Evolutionary conservation across 2,113 vertebrate genomes (phyloP), one percentile per base, ranked within the genome.

Genomic region (Clarias macrocephalus): DNA sequence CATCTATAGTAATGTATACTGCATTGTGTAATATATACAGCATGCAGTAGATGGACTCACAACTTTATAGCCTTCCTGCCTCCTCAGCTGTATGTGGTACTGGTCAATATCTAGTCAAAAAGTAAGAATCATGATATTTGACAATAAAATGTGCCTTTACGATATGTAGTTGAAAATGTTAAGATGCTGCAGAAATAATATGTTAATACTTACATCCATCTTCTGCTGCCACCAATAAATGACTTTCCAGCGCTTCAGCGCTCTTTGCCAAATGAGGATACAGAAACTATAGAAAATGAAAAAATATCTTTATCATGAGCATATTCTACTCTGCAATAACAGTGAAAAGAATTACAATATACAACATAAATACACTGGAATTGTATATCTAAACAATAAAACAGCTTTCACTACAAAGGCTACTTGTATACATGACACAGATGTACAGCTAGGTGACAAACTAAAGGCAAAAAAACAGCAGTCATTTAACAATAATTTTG

Each of bases 121-220:
- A 72, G 89, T 5, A 33, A 72, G 56, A 10, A 37, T 77, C 2
- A 65, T 63, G 37, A 62, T 19, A 52, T 30, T 60, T 57, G 33
- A 28, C 48, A 48, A 13, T 28, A 80, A n/a, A 85, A 19, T 10
- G 3, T 72, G 30, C 7, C 7, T 68, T 48, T 33, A 18, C 5
- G 30, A 68, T 37, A 37, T 42, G n/a, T 30, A 72, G 54, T 62
- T 16, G 59, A 80, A 72, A 37, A 37, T 68, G 15, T 30, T 54
- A 56, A 79, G 57, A 28, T 56, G 1, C 19, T 57, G 18, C 5
- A 12, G 23, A 73, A 83, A 83, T 13, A 52, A 1, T 19, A 59
- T n/a, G n/a, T n/a, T n/a, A 88, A 42, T 63, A 94, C 96, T 95
- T 92, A 99, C 98, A 99, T 94, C 97, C 96, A 84, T 99, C 98